A percentile compares a stretch with the other conserved stretches of the same genome.
These are phyloP conservation scores for Epinephelus lanceolatus DNA, from an alignment of 2,113 vertebrate species.

Conservation along the genomic window DNA sequence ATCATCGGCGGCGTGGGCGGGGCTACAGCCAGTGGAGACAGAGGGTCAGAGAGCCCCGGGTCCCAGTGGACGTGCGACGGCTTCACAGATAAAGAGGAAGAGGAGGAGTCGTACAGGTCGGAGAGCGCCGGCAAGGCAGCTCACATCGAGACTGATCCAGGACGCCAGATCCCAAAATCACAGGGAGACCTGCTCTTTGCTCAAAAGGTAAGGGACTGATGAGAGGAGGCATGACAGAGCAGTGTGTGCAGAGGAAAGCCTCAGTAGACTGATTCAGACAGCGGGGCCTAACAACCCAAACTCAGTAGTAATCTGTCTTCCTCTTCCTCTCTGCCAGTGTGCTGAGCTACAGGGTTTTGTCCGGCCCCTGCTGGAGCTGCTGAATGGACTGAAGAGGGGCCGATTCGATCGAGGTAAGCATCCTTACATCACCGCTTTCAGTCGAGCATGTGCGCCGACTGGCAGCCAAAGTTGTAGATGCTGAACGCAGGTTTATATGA, in stretches of 20 bases:
- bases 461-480: constrained; percentile 25
- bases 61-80: constrained; percentile 77
- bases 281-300: constrained; percentile 13
- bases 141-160: not conserved
- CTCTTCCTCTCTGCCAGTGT: constrained; percentile 83
- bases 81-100: constrained; percentile 70
- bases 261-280: constrained; percentile 40
- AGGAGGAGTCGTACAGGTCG: constrained; percentile 58
- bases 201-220: constrained; percentile 87
- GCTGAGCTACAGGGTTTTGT: constrained; percentile 92
- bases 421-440: constrained; percentile 14
- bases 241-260: constrained; percentile 29
- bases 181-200: constrained; percentile 90
- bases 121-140: constrained; percentile 30
- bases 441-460: constrained; percentile 3
- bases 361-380: constrained; percentile 89
- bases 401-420: constrained; percentile 90
- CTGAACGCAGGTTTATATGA: constrained; percentile 38
- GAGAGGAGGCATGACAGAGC: constrained; percentile 24
- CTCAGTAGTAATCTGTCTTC: constrained; percentile 61
- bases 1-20: constrained; percentile 32
- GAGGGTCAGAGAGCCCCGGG: constrained; percentile 63
- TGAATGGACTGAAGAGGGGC: constrained; percentile 91
- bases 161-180: constrained; percentile 54
- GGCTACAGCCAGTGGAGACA: not conserved